Base-by-base conservation (phyloP, 53 echinoderm and acorn worm genomes). In the Mesocentrotus franciscanus region DNA sequence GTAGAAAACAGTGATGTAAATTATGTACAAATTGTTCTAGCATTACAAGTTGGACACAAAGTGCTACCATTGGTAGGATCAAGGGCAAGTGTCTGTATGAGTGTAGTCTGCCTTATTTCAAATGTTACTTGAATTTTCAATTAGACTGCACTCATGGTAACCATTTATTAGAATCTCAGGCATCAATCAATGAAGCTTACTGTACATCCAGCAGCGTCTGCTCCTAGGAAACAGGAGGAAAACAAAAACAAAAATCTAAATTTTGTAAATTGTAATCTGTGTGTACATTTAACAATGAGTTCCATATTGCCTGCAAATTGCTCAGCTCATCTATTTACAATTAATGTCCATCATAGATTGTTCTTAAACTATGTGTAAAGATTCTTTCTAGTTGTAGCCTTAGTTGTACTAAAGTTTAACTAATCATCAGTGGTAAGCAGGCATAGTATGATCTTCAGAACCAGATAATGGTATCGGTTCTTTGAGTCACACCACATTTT, bases 21-120 rank as follows among this genome's bases (percentile, higher is more conserved):
- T n/a, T 87, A 56, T 87, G 57, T 87, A 87, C 59, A 59, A 87
- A 87, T 87, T 87, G 55, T 87, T 87, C 14, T 56, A 57, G 87
- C 7, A 27, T 58, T 58, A 57, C 57, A n/a, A 27, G 15, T 87
- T 16, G 14, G 15, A n/a, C 13, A 58, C 57, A 27, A 27, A 87
- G 58, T 24, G 58, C 87, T 87, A 18, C 27, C 10, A 4, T 8
- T 58, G 57, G 56, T 49, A 84, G 66, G 49, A 84, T 42, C 9
- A 42, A 57, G 49, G 26, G 11, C 26, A 87, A n/a, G 59, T 8
- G 9, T 87, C 58, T 57, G 56, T 87, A 29, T 84, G 49, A 81
- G 29, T 87, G 57, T 57, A 56, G 87, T 87, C 87, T 87, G 87
- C 87, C 87, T 87, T 87, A 57, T 57, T 66, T 66, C 66, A 66